phyloP scores from a whole-genome alignment of 2,888 invertebrate species.

The Drepanosiphum platanoidis region DNA sequence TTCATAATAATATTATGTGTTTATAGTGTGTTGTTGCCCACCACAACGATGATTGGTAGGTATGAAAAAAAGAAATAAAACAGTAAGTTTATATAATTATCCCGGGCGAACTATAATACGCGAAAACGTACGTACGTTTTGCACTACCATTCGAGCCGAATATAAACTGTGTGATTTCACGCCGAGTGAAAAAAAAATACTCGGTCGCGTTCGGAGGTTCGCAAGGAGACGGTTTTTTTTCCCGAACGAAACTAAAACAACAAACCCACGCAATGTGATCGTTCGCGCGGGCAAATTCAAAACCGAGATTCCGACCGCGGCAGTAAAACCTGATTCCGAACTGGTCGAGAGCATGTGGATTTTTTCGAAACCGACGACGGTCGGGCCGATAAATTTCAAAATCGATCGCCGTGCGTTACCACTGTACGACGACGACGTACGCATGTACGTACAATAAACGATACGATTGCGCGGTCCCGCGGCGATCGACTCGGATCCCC shows the following conservation, averaged over 20 bases:
- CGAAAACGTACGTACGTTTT: too few relatives aligned
- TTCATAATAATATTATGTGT: not conserved
- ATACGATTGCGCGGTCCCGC: not conserved
- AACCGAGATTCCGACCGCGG: not conserved
- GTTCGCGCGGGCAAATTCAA: not conserved
- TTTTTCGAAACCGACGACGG: not conserved
- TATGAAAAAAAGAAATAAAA: conserved; percentile 22
- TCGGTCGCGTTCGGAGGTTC: too few relatives aligned
- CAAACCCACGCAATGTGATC: not conserved
- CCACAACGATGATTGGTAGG: too few relatives aligned
- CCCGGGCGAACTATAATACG: not conserved
- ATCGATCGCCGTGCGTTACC: not conserved
- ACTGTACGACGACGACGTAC: not conserved
- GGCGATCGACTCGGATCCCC: not conserved
- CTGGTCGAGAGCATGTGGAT: not conserved
- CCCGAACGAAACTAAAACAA: not conserved
- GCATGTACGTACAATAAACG: not conserved
- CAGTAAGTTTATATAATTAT: conserved; percentile 25
- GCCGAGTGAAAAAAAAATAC: not conserved
- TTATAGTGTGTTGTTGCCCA: not conserved
- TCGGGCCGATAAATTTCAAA: not conserved
- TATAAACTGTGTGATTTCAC: not conserved
- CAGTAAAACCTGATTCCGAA: not conserved
- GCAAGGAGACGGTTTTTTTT: not conserved
- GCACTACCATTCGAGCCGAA: conserved; percentile 1